A percentile compares a stretch with the other conserved stretches of the same genome.
These are phyloP conservation scores for Apis mellifera DNA, from an alignment of 1,140 invertebrate species.

Conservation along the genomic window Amel_HAv3.1 CM009943.2:5183501-5184000, in stretches of 20 bases:
- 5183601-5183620: too few relatives aligned
- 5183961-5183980: constrained; percentile 2
- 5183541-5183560: too few relatives aligned
- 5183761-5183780: constrained; percentile 25
- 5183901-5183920: constrained; percentile 69
- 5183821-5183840: not conserved
- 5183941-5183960: constrained; percentile 24
- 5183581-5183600: too few relatives aligned
- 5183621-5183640: too few relatives aligned
- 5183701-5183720: constrained; percentile 30
- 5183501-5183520: too few relatives aligned
- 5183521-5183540: too few relatives aligned
- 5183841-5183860: constrained; percentile 58
- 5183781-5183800: constrained; percentile 29
- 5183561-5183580: too few relatives aligned
- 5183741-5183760: too few relatives aligned
- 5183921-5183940: constrained; percentile 68
- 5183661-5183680: not conserved
- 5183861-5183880: constrained; percentile 60
- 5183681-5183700: not conserved
- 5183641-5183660: too few relatives aligned
- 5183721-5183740: constrained; percentile 23
- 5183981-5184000: not conserved
- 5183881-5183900: constrained; percentile 76
- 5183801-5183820: constrained; percentile 58